Conservation (phyloP, 2,797 vertebrate species). For the Cirrhinus mrigala region DNA sequence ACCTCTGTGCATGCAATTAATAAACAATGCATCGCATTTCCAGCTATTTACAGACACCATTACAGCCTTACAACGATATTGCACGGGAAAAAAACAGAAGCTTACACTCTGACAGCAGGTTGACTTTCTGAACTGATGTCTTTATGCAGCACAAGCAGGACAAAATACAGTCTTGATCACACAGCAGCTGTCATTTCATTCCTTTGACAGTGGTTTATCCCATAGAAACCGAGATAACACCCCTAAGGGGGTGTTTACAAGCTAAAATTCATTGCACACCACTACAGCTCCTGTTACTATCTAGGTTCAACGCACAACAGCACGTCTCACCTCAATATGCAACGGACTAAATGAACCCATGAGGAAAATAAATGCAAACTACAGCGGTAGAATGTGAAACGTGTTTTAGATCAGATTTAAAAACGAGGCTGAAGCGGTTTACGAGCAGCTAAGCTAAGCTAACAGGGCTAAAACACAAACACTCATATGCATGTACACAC, state of each 20-base stretch:
- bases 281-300: neutral
- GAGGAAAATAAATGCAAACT: neutral
- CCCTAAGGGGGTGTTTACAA: neutral
- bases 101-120: slow-evolving; percentile 31
- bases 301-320: neutral
- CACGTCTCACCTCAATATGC: slow-evolving; percentile 1
- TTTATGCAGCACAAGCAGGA: slow-evolving; percentile 14
- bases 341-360: neutral
- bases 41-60: slow-evolving; percentile 12
- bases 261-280: neutral
- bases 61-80: neutral
- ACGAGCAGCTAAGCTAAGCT: slow-evolving; percentile 47
- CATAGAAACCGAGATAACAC: neutral
- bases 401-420: neutral
- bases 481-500: neutral
- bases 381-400: no score
- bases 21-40: slow-evolving; percentile 30
- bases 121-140: slow-evolving; percentile 10
- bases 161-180: slow-evolving; percentile 1
- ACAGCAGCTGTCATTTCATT: neutral
- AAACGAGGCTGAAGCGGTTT: neutral
- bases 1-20: neutral
- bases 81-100: neutral
- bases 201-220: neutral
- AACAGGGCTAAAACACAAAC: slow-evolving; percentile 46